Evolutionary conservation across 2,797 vertebrate genomes (phyloP).

Genomic region (Selene dorsalis): DNA sequence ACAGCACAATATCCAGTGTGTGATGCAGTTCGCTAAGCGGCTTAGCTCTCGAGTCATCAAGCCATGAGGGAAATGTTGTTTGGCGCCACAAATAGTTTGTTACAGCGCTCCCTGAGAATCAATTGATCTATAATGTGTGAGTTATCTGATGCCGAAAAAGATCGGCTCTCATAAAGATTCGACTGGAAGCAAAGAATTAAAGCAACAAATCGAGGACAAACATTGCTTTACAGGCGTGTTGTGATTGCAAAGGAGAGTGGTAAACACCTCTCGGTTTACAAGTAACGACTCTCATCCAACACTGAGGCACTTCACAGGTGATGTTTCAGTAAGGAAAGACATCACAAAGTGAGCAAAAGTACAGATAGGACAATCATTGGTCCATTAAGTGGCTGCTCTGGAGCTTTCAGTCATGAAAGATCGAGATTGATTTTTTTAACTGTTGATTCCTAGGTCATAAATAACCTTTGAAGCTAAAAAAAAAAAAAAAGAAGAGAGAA

Average conservation of each 20-base stretch:
- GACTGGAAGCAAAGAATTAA: constrained; percentile 59
- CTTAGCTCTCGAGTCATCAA: constrained; percentile 67
- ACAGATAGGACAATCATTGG: not conserved
- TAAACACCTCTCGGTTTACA: constrained; percentile 27
- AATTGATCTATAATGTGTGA: constrained; percentile 62
- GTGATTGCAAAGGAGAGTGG: constrained; percentile 22
- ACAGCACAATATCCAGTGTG: constrained; percentile 53
- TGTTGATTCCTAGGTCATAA: constrained; percentile 3
- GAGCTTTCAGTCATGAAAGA: constrained; percentile 7
- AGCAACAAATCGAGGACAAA: constrained; percentile 53
- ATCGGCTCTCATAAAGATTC: constrained; percentile 51
- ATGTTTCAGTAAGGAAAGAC: constrained; percentile 4
- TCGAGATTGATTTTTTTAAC: constrained; percentile 16
- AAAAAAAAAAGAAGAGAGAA: not conserved
- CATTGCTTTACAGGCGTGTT: constrained; percentile 17
- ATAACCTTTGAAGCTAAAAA: constrained; percentile 1
- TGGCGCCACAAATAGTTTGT: constrained; percentile 54
- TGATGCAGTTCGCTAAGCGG: constrained; percentile 61
- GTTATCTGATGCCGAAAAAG: constrained; percentile 59
- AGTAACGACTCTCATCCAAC: constrained; percentile 1
- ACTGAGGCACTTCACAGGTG: not conserved
- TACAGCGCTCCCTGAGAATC: constrained; percentile 56
- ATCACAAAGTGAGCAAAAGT: not conserved
- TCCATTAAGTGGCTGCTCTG: not conserved
- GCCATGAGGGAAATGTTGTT: constrained; percentile 57